phyloP scores from a whole-genome alignment of 1,140 invertebrate genomes.

The Drosophila saltans region DNA sequence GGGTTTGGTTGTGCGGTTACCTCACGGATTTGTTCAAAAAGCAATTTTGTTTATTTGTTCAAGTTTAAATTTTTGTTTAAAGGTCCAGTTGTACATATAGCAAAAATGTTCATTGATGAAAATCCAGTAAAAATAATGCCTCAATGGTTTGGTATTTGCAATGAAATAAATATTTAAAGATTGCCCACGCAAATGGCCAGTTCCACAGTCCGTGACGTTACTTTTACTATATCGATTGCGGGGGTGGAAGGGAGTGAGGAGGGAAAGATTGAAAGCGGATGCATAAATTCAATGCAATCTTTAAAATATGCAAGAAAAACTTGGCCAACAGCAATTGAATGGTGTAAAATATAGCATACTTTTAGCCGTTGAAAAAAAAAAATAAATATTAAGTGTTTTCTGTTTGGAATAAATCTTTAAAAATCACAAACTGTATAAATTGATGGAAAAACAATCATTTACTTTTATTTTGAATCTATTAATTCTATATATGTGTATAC shows the following conservation, averaged over 20 bases:
- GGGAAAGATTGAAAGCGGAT: constrained; percentile 7
- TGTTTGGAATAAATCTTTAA: too few relatives aligned
- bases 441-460: too few relatives aligned
- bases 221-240: constrained; percentile 20
- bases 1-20: constrained; percentile 10
- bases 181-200: constrained; percentile 50
- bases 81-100: constrained; percentile 31
- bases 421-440: too few relatives aligned
- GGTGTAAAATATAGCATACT: constrained; percentile 22
- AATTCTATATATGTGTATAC: too few relatives aligned
- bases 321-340: neutral
- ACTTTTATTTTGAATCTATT: too few relatives aligned
- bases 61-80: constrained; percentile 52
- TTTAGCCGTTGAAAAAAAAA: constrained; percentile 10
- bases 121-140: constrained; percentile 48
- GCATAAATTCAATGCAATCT: constrained; percentile 32
- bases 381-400: too few relatives aligned
- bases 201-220: constrained; percentile 65
- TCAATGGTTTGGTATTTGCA: constrained; percentile 46
- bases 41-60: constrained; percentile 65
- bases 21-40: constrained; percentile 41
- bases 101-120: constrained; percentile 60
- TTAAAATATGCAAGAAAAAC: constrained; percentile 55
- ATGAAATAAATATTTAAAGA: constrained; percentile 75
- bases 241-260: neutral